Base-by-base conservation (phyloP, 2,797 vertebrate species). In the Xerus rutilus region DNA sequence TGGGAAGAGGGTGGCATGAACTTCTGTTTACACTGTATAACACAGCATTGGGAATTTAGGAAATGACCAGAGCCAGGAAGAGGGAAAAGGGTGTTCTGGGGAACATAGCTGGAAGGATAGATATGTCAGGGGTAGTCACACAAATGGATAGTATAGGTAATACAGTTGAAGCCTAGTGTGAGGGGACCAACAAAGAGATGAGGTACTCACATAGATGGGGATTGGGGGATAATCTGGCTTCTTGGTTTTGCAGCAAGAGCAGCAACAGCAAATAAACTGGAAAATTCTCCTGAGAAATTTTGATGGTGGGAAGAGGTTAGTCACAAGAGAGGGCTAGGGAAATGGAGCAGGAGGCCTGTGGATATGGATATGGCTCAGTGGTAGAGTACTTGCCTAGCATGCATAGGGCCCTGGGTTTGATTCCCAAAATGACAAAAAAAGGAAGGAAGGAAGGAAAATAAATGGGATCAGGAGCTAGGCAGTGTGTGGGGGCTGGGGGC, bases 251-350 rank as follows among this genome's bases (percentile, higher is more conserved):
- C 97, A 99, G 97, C 99, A 99, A 97, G 98, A 99, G 95, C 99
- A 99, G 97, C 99, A 99, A 97, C 99, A 99, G 98, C 99, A 99
- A 72, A 99, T 45, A 59, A 95, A 97, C 93, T 87, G 97, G 83
- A 99, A 98, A 86, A 98, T 96, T 30, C 97, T 98, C 96, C 99
- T 99, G 86, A 59, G 76, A 93, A 32, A 87, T 45, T 81, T 8
- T 0, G 20, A 67, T 18, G 18, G 67, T 10, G 7, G 65, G 14
- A 78, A 84, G 57, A 32, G 3, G 9, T 93, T 13, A 49, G 77
- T 78, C 10, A 39, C 67, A 54, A 23, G 72, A 43, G 30, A 47
- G 73, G 47, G 35, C 45, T 43, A 47, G 28, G 76, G 35, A 43
- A 85, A 10, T 15, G 35, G 35, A 54, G 18, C 1, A 25, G 59